A percentile compares a stretch with the other conserved stretches of the same genome.
phyloP scores from a whole-genome alignment of 2,888 invertebrate genomes.

The Hemistola chrysoprasaria region DNA sequence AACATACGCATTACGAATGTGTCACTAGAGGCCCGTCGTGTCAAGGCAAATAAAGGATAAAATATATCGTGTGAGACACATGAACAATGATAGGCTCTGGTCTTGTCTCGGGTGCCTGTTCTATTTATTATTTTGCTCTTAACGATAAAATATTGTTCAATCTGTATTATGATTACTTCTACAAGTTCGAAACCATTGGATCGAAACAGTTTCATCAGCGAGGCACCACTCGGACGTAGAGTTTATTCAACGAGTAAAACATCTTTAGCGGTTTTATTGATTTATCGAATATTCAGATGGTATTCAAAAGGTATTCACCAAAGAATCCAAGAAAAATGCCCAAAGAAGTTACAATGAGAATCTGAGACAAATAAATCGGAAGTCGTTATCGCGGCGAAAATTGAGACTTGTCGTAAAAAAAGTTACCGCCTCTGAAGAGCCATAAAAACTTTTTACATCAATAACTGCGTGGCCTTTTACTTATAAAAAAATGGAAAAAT shows the following conservation, averaged over 20 bases:
- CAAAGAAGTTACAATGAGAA: slow-evolving; percentile 31
- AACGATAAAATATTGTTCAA: too few relatives aligned
- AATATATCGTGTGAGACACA: too few relatives aligned
- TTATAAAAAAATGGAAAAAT: slow-evolving; percentile 37
- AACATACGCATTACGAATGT: slow-evolving; percentile 9
- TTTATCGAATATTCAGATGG: slow-evolving; percentile 8
- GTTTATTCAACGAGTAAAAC: too few relatives aligned
- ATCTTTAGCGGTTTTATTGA: slow-evolving; percentile 1
- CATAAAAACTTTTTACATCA: slow-evolving; percentile 39
- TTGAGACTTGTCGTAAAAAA: slow-evolving; percentile 40
- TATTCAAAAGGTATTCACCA: slow-evolving; percentile 8
- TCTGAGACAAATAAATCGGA: slow-evolving; percentile 34
- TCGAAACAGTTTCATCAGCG: too few relatives aligned
- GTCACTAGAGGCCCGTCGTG: slow-evolving; percentile 16
- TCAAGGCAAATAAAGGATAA: slow-evolving; percentile 30
- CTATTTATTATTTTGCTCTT: too few relatives aligned
- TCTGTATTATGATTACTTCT: too few relatives aligned
- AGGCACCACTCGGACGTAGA: too few relatives aligned
- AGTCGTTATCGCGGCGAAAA: slow-evolving; percentile 34
- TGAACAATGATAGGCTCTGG: too few relatives aligned
- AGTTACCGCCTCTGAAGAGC: slow-evolving; percentile 31
- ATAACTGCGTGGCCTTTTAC: slow-evolving; percentile 28
- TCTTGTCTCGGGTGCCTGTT: too few relatives aligned
- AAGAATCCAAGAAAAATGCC: slow-evolving; percentile 23
- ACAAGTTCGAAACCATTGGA: too few relatives aligned